Conservation (phyloP, 64 coral and sea anemone species). For the Porites lutea region DNA sequence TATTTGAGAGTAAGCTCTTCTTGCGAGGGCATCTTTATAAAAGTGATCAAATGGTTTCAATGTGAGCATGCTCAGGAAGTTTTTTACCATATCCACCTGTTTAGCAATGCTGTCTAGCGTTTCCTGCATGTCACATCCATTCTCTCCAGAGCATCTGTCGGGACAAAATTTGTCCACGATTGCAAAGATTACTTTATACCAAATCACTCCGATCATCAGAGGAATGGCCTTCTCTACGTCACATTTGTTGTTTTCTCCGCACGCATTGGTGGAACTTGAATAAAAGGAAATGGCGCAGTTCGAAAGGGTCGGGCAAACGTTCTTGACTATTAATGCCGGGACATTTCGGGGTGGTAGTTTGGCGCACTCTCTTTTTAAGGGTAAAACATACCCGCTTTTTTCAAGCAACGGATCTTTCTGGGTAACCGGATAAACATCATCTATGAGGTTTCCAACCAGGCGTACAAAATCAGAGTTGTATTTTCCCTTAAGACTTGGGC, state of each 20-base stretch:
- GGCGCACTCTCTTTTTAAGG: slow-evolving; percentile 32
- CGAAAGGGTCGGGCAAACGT: slow-evolving; percentile 57
- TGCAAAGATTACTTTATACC: slow-evolving; percentile 52
- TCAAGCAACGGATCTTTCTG: background rate
- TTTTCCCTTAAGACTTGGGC: background rate
- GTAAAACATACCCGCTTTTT: slow-evolving; percentile 19
- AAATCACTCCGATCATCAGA: slow-evolving; percentile 47
- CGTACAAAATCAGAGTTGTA: slow-evolving; percentile 4
- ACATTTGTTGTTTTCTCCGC: slow-evolving; percentile 43
- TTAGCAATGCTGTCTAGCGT: slow-evolving; percentile 29
- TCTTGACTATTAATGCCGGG: slow-evolving; percentile 34
- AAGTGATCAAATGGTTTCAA: slow-evolving; percentile 21
- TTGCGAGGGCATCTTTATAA: slow-evolving; percentile 6
- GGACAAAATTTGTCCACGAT: slow-evolving; percentile 45
- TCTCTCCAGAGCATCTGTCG: background rate
- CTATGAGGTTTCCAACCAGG: slow-evolving; percentile 1
- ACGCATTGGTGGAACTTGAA: slow-evolving; percentile 52
- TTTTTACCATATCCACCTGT: slow-evolving; percentile 36
- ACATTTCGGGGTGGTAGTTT: slow-evolving; percentile 8
- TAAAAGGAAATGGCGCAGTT: slow-evolving; percentile 11
- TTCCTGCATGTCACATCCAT: slow-evolving; percentile 17
- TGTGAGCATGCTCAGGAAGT: background rate
- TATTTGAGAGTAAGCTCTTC: slow-evolving; percentile 32
- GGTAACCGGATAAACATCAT: background rate
- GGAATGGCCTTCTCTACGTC: slow-evolving; percentile 33